A percentile compares a stretch with the other conserved stretches of the same genome.
These are phyloP conservation scores for Epistrophella euchroma DNA, from an alignment of 2,888 invertebrate species.

Conservation along the genomic window DNA sequence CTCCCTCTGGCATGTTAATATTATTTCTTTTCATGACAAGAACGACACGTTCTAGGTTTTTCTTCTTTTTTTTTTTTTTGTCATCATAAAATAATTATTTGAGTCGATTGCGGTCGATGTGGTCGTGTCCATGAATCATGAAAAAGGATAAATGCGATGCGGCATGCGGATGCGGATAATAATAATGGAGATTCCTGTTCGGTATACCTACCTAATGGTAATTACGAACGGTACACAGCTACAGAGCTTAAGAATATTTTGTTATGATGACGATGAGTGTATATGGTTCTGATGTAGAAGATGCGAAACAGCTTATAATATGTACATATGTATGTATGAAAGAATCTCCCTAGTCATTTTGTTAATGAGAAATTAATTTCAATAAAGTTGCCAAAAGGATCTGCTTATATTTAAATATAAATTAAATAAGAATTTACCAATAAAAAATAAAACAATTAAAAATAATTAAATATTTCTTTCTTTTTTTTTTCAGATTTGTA, in stretches of 20 bases:
- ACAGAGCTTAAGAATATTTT: conserved; percentile 16
- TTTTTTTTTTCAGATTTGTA: no score
- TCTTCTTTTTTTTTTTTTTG: neutral
- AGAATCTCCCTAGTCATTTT: neutral
- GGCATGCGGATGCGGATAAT: conserved; percentile 42
- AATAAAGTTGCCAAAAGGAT: conserved; percentile 6
- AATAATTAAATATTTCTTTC: no score
- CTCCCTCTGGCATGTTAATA: conserved; percentile 56
- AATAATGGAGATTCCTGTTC: conserved; percentile 39
- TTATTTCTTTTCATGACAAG: conserved; percentile 38
- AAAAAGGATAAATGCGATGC: conserved; percentile 12
- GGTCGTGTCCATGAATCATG: conserved; percentile 26
- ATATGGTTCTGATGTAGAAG: neutral
- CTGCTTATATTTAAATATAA: neutral
- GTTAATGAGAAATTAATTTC: conserved; percentile 31
- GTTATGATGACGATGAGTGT: neutral
- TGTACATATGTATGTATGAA: no score
- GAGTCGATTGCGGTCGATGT: conserved; percentile 55
- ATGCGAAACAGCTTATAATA: neutral
- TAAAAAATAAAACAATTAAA: neutral
- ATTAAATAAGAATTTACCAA: neutral
- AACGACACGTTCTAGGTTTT: conserved; percentile 59
- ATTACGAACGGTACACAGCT: conserved; percentile 30
- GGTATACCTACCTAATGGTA: conserved; percentile 46
- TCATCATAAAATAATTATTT: conserved; percentile 66